phyloP scores from a whole-genome alignment of 2,797 vertebrate genomes.

The Garrulus glandarius region DNA sequence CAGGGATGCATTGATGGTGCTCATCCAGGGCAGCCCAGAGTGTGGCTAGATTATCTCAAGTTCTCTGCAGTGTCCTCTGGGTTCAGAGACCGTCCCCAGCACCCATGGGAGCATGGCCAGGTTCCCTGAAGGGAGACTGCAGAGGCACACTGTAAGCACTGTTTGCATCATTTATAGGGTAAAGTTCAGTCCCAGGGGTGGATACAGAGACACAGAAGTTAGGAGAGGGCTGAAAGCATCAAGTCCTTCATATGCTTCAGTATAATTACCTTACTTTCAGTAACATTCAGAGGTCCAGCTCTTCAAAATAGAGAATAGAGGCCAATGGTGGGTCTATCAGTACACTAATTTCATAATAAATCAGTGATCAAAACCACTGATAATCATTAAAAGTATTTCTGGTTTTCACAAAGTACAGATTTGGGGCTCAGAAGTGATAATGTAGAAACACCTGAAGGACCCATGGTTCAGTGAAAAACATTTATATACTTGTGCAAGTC shows the following conservation, averaged over 20 bases:
- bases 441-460: background rate
- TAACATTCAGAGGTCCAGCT: background rate
- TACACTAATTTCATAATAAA: background rate
- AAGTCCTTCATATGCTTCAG: background rate
- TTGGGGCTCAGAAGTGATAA: background rate
- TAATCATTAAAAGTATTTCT: background rate
- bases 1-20: no score
- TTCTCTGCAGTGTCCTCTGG: background rate
- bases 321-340: background rate
- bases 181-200: background rate
- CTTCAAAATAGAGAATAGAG: background rate
- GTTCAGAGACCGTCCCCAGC: background rate
- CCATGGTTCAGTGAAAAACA: background rate
- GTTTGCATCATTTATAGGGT: background rate
- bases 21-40: background rate
- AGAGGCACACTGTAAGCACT: background rate
- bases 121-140: background rate
- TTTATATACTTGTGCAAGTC: background rate
- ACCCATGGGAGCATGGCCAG: fast-evolving
- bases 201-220: background rate
- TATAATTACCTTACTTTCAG: background rate
- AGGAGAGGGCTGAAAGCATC: background rate
- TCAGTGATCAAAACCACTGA: background rate
- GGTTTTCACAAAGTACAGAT: background rate
- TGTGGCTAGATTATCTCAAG: background rate